Conservation (phyloP, 2,888 invertebrate species). For the Hydrotaea cyrtoneurina region DNA sequence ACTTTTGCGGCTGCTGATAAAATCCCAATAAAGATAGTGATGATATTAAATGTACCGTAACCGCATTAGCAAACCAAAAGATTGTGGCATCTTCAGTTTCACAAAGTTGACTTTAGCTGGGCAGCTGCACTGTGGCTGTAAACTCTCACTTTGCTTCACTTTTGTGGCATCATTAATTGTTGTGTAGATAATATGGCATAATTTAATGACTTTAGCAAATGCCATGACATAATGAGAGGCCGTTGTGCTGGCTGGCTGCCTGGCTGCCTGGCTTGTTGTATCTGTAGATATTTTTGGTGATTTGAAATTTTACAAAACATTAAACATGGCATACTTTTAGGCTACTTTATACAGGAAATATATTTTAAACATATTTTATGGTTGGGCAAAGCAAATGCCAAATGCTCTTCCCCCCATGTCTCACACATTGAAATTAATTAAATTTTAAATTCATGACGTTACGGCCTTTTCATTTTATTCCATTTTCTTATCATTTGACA, state of each 20-base stretch:
- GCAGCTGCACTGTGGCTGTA: not conserved
- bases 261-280: not conserved
- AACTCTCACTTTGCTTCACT: not conserved
- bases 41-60: constrained; percentile 55
- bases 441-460: constrained; percentile 50
- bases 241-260: not conserved
- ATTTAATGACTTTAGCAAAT: constrained; percentile 40
- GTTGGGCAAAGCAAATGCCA: not conserved
- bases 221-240: constrained; percentile 10
- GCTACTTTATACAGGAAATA: constrained; percentile 16
- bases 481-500: constrained; percentile 32
- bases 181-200: constrained; percentile 35
- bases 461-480: constrained; percentile 12
- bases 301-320: constrained; percentile 54
- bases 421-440: constrained; percentile 51
- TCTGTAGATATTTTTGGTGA: not conserved
- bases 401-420: not conserved
- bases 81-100: constrained; percentile 14
- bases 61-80: constrained; percentile 30
- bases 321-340: constrained; percentile 59
- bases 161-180: constrained; percentile 26
- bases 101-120: not conserved
- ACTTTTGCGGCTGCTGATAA: constrained; percentile 58
- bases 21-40: constrained; percentile 47
- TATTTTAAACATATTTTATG: constrained; percentile 17